Base-by-base conservation (phyloP, 1,140 invertebrate species). In the Platyscapa corneri region DNA sequence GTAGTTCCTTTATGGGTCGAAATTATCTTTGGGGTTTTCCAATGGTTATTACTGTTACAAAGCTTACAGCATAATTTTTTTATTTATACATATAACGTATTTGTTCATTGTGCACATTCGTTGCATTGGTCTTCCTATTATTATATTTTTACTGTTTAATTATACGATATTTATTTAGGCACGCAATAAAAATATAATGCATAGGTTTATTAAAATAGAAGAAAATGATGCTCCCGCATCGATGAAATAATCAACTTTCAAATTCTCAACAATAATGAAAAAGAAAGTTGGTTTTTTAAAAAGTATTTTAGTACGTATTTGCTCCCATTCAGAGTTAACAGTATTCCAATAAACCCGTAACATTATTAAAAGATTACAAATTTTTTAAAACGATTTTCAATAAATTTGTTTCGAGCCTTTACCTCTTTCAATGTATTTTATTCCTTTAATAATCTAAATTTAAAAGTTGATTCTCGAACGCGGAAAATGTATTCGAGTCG, bases 191-290 rank as follows among this genome's bases (percentile, higher is more conserved):
- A 14, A 10, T 2, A 60, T 27, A 6, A 27, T 10, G 20, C 27
- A 27, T 60, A 60, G 1, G 14, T 53, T 53, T 20, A 53, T 2
- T 53, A 53, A 53, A 53, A 18, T 53, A 20, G 49, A 53, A 12
- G 2, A 53, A 20, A 53, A 53, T 53, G 16, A 72, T 10, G 37
- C 10, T 18, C 12, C 42, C 7, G 7, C 18, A 2, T 27, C n/a
- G 37, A 74, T 42, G 39, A 74, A 42, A 74, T 74, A 74, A 74
- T 74, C 27, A 74, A 42, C 70, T 74, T 42, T 42, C 70, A 60
- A 60, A 23, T 60, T 60, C 56, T 60, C 23, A 74, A 74, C 42
- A 42, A 39, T 37, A 42, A 74, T 42, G 70, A 74, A 74, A 74
- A 74, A 42, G 70, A 74, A 74, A 74, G 70, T 74, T 42, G 1